Evolutionary conservation across 1,140 invertebrate genomes (phyloP).

Genomic region (Lepeophtheirus salmonis): DNA sequence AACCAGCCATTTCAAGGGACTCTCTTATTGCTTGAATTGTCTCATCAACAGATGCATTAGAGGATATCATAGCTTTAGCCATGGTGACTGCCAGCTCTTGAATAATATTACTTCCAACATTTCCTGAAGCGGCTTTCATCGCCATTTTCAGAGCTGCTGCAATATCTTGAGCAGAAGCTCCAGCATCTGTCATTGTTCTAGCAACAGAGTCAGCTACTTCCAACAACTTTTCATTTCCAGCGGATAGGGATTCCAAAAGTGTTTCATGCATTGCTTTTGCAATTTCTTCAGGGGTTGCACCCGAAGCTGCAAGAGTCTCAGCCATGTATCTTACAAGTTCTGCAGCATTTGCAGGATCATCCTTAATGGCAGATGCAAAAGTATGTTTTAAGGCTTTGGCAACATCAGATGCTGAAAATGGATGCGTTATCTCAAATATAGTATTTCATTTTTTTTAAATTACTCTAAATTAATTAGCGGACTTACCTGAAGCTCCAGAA

Average conservation of each 20-base stretch:
- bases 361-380: constrained; percentile 5
- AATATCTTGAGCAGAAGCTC: constrained; percentile 3
- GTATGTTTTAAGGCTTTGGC: constrained; percentile 8
- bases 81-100: constrained; percentile 6
- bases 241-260: too few relatives aligned
- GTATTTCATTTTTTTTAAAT: background rate
- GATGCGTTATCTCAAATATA: background rate
- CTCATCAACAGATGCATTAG: constrained; percentile 3
- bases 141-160: background rate
- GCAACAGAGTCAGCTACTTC: constrained; percentile 9
- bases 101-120: constrained; percentile 4
- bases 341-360: background rate
- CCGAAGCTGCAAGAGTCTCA: background rate
- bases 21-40: background rate
- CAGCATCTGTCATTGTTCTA: constrained; percentile 4
- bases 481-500: constrained; percentile 7
- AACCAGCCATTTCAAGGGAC: background rate
- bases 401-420: constrained; percentile 2
- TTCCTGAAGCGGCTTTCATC: background rate
- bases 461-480: too few relatives aligned
- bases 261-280: constrained; percentile 9
- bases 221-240: background rate
- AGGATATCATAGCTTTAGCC: constrained; percentile 10
- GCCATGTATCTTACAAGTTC: constrained; percentile 8
- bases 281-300: constrained; percentile 14